phyloP scores from a whole-genome alignment of 2,113 vertebrate genomes.

The Bombycilla garrulus region DNA sequence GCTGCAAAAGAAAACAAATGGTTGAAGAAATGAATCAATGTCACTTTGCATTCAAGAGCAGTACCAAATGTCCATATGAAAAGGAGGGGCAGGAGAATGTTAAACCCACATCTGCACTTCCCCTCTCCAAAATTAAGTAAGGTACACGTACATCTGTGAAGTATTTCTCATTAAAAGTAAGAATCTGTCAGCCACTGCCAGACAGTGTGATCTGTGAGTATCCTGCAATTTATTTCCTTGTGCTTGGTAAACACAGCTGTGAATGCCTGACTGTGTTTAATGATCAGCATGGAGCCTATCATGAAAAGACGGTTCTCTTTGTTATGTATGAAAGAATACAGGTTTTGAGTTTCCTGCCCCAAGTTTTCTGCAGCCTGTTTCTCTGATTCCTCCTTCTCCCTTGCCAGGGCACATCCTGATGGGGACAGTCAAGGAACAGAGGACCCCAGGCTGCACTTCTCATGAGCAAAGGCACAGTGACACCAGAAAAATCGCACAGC shows the following conservation, averaged over 20 bases:
- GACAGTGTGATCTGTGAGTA: background rate
- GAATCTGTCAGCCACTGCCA: background rate
- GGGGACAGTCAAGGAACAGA: background rate
- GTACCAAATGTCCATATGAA: background rate
- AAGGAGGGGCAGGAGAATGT: background rate
- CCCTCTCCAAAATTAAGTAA: background rate
- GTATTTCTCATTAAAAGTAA: background rate
- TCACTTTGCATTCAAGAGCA: background rate
- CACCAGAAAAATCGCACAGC: rapidly evolving
- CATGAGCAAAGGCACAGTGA: background rate
- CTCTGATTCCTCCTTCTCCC: background rate
- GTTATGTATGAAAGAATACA: background rate
- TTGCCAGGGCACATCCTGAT: background rate
- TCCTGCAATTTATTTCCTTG: background rate
- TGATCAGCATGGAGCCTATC: background rate
- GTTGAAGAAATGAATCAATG: background rate
- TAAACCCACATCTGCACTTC: background rate
- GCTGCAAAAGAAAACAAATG: conserved; percentile 72
- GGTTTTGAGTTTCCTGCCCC: background rate
- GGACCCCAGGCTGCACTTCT: background rate
- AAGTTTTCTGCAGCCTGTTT: background rate
- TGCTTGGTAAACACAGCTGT: conserved; percentile 18
- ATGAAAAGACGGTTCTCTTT: background rate
- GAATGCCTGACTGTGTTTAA: background rate
- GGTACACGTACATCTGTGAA: background rate